Percentiles rank a stretch among this genome's conserved stretches.
Evolutionary conservation across 1,140 invertebrate genomes (phyloP).

Genomic region (Dinothrombium tinctorium): DNA sequence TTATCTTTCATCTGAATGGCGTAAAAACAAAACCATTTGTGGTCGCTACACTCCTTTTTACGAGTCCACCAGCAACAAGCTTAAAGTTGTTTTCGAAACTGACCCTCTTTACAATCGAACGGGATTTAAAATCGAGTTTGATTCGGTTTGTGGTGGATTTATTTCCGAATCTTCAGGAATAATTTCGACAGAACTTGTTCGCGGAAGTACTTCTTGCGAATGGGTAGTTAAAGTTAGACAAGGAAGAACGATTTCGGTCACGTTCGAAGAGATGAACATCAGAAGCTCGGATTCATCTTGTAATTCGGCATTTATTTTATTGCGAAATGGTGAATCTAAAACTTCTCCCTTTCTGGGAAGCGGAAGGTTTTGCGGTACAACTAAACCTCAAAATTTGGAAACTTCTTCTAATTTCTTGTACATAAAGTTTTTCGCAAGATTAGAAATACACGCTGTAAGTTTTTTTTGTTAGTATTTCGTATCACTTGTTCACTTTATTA

Average conservation of each 20-base stretch:
- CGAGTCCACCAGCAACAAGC: neutral
- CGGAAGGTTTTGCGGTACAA: constrained; percentile 44
- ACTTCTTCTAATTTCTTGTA: constrained; percentile 40
- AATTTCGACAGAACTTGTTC: neutral
- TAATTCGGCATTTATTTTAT: constrained; percentile 22
- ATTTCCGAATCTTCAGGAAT: neutral
- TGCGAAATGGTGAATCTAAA: constrained; percentile 41
- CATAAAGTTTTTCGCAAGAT: constrained; percentile 23
- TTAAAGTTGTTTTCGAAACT: constrained; percentile 29
- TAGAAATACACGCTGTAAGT: constrained; percentile 2
- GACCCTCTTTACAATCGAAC: constrained; percentile 27
- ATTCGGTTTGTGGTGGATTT: constrained; percentile 37
- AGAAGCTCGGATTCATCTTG: neutral
- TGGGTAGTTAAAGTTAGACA: constrained; percentile 43
- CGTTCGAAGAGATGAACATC: constrained; percentile 34
- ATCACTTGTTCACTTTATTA: neutral
- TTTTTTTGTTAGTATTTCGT: constrained; percentile 7
- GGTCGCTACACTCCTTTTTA: neutral
- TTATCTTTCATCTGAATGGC: constrained; percentile 16
- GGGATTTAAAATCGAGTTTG: constrained; percentile 27
- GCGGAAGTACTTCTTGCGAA: constrained; percentile 25
- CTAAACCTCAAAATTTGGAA: constrained; percentile 24
- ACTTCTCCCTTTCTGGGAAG: constrained; percentile 43
- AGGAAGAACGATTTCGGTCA: constrained; percentile 39
- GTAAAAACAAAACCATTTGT: constrained; percentile 4